Evolutionary conservation across 2,113 vertebrate genomes (phyloP).

Genomic region (Pelmatolapia mariae): DNA sequence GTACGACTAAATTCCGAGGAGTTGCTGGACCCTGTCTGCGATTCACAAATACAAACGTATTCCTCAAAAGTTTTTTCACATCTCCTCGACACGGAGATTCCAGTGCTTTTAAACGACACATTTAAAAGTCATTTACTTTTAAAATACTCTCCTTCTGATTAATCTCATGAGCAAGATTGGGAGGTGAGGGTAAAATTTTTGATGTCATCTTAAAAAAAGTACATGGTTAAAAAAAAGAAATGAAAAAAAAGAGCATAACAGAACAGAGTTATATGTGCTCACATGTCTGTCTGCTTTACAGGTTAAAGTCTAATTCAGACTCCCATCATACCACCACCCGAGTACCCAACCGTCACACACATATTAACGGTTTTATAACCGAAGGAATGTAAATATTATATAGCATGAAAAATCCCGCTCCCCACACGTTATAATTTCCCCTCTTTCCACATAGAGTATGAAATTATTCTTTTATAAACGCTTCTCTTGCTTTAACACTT

Average conservation of each 20-base stretch:
- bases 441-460: neutral
- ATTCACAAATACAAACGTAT: constrained; percentile 23
- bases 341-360: neutral
- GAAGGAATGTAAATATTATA: constrained; percentile 25
- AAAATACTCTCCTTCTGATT: neutral
- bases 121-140: neutral
- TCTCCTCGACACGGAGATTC: neutral
- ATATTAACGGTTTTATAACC: neutral
- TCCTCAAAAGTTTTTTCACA: neutral
- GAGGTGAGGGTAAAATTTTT: neutral
- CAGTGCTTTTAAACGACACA: constrained; percentile 1
- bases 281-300: neutral
- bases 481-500: neutral
- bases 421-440: neutral
- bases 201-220: neutral
- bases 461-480: neutral
- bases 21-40: constrained; percentile 10
- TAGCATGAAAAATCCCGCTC: neutral
- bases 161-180: neutral
- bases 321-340: neutral
- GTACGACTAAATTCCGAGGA: constrained; percentile 21
- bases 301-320: neutral
- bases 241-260: neutral
- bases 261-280: neutral
- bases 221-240: neutral